Conservation (phyloP, 2,797 vertebrate genomes). For the Catharus ustulatus region DNA sequence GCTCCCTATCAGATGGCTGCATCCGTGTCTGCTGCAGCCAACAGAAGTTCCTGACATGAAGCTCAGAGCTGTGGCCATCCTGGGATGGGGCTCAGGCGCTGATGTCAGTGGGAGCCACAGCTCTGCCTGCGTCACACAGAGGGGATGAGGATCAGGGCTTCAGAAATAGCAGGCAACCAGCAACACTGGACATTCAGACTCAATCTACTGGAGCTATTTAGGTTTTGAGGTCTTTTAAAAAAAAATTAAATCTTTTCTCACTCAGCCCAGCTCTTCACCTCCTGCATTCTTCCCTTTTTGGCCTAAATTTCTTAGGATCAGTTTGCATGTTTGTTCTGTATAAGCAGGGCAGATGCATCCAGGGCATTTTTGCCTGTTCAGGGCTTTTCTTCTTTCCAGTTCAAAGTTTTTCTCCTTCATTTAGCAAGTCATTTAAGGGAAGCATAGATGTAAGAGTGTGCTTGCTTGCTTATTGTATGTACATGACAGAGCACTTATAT, state of each 20-base stretch:
- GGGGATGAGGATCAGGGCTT: not conserved
- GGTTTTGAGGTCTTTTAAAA: not conserved
- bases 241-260: not conserved
- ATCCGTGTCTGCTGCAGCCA: not conserved
- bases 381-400: not conserved
- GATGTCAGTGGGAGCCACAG: fast-evolving
- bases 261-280: not conserved
- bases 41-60: not conserved
- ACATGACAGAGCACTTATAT: not conserved
- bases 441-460: not conserved
- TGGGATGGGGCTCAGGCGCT: fast-evolving
- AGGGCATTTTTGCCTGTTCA: not conserved
- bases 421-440: not conserved
- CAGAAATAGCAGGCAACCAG: not conserved
- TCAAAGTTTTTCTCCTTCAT: constrained; percentile 18
- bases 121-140: not conserved
- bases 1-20: constrained; percentile 1
- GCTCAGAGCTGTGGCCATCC: not conserved
- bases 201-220: not conserved
- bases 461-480: constrained; percentile 12
- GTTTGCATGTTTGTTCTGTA: not conserved
- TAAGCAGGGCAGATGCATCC: not conserved
- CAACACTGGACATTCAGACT: not conserved
- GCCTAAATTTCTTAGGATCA: not conserved
- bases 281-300: not conserved